These are phyloP conservation scores for Callyntrura sp. DNA, from an alignment of 2,888 invertebrate species.

Conservation along the genomic window DNA sequence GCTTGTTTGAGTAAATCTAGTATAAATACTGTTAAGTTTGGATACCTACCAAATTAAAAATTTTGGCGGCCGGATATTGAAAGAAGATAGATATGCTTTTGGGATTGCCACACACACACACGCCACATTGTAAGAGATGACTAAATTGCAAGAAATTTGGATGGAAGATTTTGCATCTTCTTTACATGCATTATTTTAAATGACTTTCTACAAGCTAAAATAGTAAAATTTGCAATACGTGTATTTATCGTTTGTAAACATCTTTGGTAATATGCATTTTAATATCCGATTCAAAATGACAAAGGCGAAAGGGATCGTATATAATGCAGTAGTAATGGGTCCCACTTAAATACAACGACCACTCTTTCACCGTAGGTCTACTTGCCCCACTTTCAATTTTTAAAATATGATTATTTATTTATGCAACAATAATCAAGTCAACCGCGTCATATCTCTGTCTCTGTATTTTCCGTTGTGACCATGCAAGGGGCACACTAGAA, in stretches of 20 bases:
- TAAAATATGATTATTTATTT: conserved; percentile 14
- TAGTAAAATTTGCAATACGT: neutral
- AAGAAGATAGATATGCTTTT: neutral
- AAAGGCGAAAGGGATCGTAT: neutral
- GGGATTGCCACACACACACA: no score
- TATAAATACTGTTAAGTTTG: no score
- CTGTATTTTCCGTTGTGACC: conserved; percentile 44
- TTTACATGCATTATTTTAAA: no score
- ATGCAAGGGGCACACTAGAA: conserved; percentile 6
- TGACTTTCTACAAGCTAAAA: neutral
- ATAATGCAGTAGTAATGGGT: neutral
- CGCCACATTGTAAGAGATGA: no score
- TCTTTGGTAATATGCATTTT: neutral
- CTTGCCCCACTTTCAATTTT: conserved; percentile 58
- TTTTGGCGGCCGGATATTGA: neutral
- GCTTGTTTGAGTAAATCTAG: neutral
- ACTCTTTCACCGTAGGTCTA: conserved; percentile 7
- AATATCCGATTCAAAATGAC: conserved; percentile 53
- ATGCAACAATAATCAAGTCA: conserved; percentile 58
- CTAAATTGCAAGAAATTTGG: no score
- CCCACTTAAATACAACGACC: neutral
- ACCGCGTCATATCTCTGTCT: conserved; percentile 34
- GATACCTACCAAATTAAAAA: neutral
- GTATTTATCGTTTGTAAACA: neutral
- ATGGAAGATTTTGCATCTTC: no score